These are phyloP conservation scores for Oscheius sp. DNA, from an alignment of 1,140 invertebrate genomes.

Conservation along the genomic window DNA sequence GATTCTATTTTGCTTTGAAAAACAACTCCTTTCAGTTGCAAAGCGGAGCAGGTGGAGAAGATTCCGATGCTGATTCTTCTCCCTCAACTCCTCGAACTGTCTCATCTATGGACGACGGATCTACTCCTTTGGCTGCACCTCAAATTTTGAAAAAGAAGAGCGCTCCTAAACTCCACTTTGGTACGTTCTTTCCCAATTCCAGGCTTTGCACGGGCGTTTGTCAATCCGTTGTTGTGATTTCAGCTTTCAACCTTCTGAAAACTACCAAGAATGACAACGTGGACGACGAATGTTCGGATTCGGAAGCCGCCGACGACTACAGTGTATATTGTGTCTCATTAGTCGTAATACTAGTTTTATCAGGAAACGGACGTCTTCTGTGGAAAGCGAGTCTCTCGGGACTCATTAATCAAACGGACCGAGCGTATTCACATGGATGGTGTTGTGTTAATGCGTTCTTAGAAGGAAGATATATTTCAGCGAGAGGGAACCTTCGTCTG, in stretches of 20 bases:
- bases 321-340: neutral
- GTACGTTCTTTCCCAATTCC: constrained; percentile 31
- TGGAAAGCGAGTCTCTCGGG: constrained; percentile 8
- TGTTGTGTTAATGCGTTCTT: neutral
- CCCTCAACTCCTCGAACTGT: constrained; percentile 55
- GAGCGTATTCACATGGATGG: constrained; percentile 6
- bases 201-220: neutral
- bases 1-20: constrained; percentile 11
- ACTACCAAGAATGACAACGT: constrained; percentile 11
- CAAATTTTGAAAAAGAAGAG: constrained; percentile 30
- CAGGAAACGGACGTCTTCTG: neutral
- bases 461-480: constrained; percentile 10
- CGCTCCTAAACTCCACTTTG: constrained; percentile 53
- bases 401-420: neutral
- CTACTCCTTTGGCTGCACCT: neutral
- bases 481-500: constrained; percentile 16
- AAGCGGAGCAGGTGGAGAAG: constrained; percentile 31
- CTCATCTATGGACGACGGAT: constrained; percentile 27
- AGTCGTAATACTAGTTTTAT: neutral
- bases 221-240: constrained; percentile 19
- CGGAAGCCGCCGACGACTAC: constrained; percentile 18
- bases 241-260: constrained; percentile 52
- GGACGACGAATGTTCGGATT: constrained; percentile 30
- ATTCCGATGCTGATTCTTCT: constrained; percentile 53
- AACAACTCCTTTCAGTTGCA: constrained; percentile 32